Conservation (phyloP, 92 coral and sea anemone genomes). For the Nematostella vectensis region DNA sequence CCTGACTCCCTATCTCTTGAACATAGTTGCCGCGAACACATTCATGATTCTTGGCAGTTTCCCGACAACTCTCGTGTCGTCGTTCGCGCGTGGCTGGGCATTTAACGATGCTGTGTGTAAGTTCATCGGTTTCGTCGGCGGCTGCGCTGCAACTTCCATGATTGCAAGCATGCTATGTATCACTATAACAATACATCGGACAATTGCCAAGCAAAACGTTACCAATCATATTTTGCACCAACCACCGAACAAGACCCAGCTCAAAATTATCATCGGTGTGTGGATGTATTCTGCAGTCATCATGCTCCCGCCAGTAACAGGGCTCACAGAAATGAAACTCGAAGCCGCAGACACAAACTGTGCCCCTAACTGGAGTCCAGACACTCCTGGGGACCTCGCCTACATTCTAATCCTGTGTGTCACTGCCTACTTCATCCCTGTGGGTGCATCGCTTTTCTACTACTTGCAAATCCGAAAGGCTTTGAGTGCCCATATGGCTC, state of each 20-base stretch:
- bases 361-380: constrained; percentile 55
- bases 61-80: constrained; percentile 50
- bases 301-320: constrained; percentile 55
- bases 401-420: constrained; percentile 27
- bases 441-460: constrained; percentile 26
- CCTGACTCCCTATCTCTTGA: constrained; percentile 56
- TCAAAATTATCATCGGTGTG: constrained; percentile 15
- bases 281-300: constrained; percentile 46
- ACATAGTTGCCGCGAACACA: constrained; percentile 52
- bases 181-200: constrained; percentile 37
- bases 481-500: constrained; percentile 1
- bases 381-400: constrained; percentile 16
- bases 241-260: neutral
- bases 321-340: constrained; percentile 40
- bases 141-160: constrained; percentile 47
- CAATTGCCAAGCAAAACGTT: constrained; percentile 7
- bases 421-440: constrained; percentile 47
- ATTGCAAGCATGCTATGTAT: constrained; percentile 39
- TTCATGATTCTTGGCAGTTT: constrained; percentile 44
- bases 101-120: constrained; percentile 24
- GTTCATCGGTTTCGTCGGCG: constrained; percentile 51
- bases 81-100: constrained; percentile 31
- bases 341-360: constrained; percentile 51
- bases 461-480: constrained; percentile 28
- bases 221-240: neutral